Evolutionary conservation across 2,113 vertebrate genomes (phyloP), one percentile per base, ranked within the genome.

Genomic region (Tyto alba): DNA sequence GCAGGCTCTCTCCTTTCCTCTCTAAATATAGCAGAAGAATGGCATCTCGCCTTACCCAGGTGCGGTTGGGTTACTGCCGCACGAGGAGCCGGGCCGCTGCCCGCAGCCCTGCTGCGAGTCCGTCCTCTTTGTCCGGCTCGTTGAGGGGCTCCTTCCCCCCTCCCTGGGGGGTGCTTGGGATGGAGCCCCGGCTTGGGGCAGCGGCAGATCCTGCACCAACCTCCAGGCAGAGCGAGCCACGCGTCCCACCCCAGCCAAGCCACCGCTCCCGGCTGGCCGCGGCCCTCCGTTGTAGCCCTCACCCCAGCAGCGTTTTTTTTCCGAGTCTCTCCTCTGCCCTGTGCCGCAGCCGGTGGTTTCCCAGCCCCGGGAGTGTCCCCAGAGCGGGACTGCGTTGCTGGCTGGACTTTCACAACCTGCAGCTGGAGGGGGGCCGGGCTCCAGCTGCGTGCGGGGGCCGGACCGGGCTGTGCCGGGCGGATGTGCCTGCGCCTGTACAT

Each of bases 11-110:
- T 21, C 72, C 68, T 93, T 79, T 89, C 84, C 75, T 67, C 62
- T 32, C 96, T 95, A 94, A 96, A 95, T 85, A 81, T 93, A 94
- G 88, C 23, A 4, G 55, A 45, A 71, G 93, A 72, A 67, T 45
- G 87, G 90, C 92, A 56, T 21, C 83, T 20, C 17, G 88, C n/a
- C 47, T 41, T 40, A 12, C 38, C 63, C 92, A 93, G 92, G 64
- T 95, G 77, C 13, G 5, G 75, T 57, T 95, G 95, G 75, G 82
- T 93, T 74, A 79, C 91, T 0, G 1, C 16, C 2, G 11, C 57
- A 18, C 8, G 1, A 52, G 40, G 40, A 69, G 62, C 30, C 0
- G 2, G 17, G 47, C 56, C 3, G 30, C 45, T 23, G 73, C 79
- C 90, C 23, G 5, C 43, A n/a, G 68, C 74, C 72, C 82, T 62